A percentile compares a stretch with the other conserved stretches of the same genome.
Conservation (phyloP, 2,797 vertebrate species). For the Decapterus maruadsi region DNA sequence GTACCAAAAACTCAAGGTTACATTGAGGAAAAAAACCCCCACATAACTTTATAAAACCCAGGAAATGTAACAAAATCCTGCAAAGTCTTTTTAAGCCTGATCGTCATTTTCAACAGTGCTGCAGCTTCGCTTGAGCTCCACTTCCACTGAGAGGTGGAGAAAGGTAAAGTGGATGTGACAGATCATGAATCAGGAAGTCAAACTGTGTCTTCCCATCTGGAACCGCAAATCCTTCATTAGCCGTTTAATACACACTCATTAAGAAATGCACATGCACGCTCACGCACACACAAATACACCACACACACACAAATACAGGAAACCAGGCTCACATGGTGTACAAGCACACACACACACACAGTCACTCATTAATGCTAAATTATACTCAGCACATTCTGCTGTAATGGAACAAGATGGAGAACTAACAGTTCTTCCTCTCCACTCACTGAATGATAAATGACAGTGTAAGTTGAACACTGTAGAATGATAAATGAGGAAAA, state of each 20-base stretch:
- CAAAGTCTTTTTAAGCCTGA: background rate
- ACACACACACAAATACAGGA: background rate
- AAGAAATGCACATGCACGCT: conserved; percentile 16
- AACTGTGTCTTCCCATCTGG: conserved; percentile 65
- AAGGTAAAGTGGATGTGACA: conserved; percentile 65
- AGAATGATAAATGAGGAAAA: conserved; percentile 55
- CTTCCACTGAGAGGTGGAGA: conserved; percentile 37
- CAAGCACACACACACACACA: conserved; percentile 1
- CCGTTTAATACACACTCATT: conserved; percentile 55
- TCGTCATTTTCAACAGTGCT: conserved; percentile 26
- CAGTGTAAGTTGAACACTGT: conserved; percentile 43
- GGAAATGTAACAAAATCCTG: background rate
- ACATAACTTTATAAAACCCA: background rate
- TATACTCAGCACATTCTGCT: conserved; percentile 59
- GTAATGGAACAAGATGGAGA: conserved; percentile 66
- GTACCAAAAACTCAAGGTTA: background rate
- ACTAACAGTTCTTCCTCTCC: conserved; percentile 60
- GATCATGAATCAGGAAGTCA: conserved; percentile 68
- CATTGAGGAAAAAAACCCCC: background rate
- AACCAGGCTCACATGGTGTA: background rate
- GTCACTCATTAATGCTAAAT: conserved; percentile 66
- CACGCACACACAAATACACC: background rate
- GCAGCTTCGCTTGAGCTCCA: conserved; percentile 16
- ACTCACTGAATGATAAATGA: conserved; percentile 66
- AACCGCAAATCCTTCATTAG: conserved; percentile 63